A percentile compares a stretch with the other conserved stretches of the same genome.
phyloP scores from a whole-genome alignment of 2,113 vertebrate genomes.

The Marmota monax region DNA sequence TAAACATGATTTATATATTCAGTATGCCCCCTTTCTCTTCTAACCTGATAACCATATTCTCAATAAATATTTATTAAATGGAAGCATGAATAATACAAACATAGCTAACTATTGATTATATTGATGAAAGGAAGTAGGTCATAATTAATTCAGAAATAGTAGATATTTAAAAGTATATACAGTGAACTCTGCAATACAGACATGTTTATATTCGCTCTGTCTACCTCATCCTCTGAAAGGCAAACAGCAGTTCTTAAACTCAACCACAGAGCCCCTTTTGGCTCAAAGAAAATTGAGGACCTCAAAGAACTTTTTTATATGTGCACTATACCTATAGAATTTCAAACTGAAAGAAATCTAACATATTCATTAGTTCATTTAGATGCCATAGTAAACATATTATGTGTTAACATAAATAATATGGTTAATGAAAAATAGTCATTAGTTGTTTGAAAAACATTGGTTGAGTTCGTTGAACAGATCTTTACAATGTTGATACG shows the following conservation, averaged over 20 bases:
- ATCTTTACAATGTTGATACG: not conserved
- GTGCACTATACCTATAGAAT: not conserved
- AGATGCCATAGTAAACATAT: conserved; percentile 22
- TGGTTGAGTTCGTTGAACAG: not conserved
- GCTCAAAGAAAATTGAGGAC: not conserved
- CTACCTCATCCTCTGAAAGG: not conserved
- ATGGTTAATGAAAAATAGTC: conserved; percentile 42
- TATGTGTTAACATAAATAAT: not conserved
- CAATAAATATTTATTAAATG: conserved; percentile 78
- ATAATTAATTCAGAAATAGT: conserved; percentile 75
- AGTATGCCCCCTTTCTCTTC: conserved; percentile 32
- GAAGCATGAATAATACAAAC: conserved; percentile 77
- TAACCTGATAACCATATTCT: conserved; percentile 54
- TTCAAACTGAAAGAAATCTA: conserved; percentile 42
- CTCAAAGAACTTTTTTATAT: not conserved
- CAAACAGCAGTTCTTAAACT: not conserved
- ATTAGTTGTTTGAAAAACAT: conserved; percentile 24
- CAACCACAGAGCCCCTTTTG: not conserved
- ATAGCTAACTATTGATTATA: conserved; percentile 69
- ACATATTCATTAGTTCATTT: conserved; percentile 22
- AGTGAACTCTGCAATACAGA: not conserved
- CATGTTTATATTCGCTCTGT: not conserved
- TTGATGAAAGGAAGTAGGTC: conserved; percentile 67
- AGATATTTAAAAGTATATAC: conserved; percentile 24
- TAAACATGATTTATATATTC: conserved; percentile 45